Evolutionary conservation across 2,113 vertebrate species (phyloP), one percentile per base, ranked within the genome.

Genomic region (Campylorhamphus procurvoides): DNA sequence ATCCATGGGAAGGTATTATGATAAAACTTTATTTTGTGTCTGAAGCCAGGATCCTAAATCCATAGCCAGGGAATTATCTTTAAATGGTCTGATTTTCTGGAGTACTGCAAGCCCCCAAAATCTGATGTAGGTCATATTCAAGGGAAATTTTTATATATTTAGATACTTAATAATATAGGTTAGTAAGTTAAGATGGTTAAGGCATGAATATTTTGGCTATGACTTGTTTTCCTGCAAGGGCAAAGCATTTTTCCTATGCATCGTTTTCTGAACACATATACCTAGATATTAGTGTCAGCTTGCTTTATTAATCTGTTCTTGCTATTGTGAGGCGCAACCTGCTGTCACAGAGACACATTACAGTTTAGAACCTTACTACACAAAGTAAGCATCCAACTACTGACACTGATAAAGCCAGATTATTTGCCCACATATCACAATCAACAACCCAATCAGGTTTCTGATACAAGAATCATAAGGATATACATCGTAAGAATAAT

Each of bases 391-490:
- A 39, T 74, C 47, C 35, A 94, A 94, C 44, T 78, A 84, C 24
- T 88, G 78, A 27, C 62, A 44, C 58, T 55, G 37, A 87, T 59
- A 90, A 96, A 88, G 29, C 13, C 72, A 90, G 55, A 93, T 69
- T 74, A 89, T 95, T 91, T 94, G 19, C 15, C 46, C 37, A 87
- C 46, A 17, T 92, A 90, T 73, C 44, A 87, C 40, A 90, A 66
- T 7, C 53, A 80, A 90, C 94, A 97, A 94, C 31, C 23, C 63
- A 50, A 18, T 53, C 71, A 46, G 29, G 39, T 77, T 96, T 93
- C 77, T 76, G 73, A 92, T 84, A 72, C 27, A 92, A 86, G n/a
- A 69, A 84, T 33, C 14, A 8, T 37, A 67, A 74, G 19, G 9
- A 40, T 68, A 88, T 67, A 84, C 39, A 69, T 80, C 44, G 83